These are phyloP conservation scores for Drosophila ogumai DNA, from an alignment of 1,140 invertebrate genomes.

Conservation along the genomic window DNA sequence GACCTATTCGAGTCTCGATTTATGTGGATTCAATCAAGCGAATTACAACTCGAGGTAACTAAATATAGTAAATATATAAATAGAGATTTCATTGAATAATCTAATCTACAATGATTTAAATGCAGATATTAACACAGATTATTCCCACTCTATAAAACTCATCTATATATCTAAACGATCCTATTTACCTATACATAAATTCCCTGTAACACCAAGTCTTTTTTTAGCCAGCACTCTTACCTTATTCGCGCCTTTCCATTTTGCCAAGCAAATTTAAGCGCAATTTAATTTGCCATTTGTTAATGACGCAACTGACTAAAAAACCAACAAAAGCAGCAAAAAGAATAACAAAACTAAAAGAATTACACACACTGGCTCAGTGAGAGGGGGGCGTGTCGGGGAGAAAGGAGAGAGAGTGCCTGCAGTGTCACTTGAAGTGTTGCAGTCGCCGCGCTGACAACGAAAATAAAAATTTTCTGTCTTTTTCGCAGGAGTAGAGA, in stretches of 20 bases:
- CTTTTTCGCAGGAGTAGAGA: constrained; percentile 25
- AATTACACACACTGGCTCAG: constrained; percentile 45
- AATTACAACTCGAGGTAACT: background rate
- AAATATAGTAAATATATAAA: background rate
- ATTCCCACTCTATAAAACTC: too few relatives aligned
- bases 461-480: constrained; percentile 52
- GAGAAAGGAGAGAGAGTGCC: constrained; percentile 14
- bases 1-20: too few relatives aligned
- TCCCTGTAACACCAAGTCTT: background rate
- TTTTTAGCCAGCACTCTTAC: constrained; percentile 2
- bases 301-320: constrained; percentile 64
- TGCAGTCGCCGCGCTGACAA: constrained; percentile 77
- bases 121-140: background rate
- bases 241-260: constrained; percentile 3
- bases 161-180: background rate
- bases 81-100: background rate
- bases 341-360: constrained; percentile 29
- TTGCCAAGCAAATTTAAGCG: constrained; percentile 63
- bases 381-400: constrained; percentile 30
- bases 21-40: background rate
- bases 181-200: background rate
- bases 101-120: background rate
- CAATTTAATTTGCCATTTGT: constrained; percentile 80
- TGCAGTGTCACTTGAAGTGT: constrained; percentile 72
- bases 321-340: constrained; percentile 38